Percentiles rank a stretch among this genome's conserved stretches.
These are phyloP conservation scores for Drosophila azteca DNA, from an alignment of 1,140 invertebrate genomes.

Conservation along the genomic window DNA sequence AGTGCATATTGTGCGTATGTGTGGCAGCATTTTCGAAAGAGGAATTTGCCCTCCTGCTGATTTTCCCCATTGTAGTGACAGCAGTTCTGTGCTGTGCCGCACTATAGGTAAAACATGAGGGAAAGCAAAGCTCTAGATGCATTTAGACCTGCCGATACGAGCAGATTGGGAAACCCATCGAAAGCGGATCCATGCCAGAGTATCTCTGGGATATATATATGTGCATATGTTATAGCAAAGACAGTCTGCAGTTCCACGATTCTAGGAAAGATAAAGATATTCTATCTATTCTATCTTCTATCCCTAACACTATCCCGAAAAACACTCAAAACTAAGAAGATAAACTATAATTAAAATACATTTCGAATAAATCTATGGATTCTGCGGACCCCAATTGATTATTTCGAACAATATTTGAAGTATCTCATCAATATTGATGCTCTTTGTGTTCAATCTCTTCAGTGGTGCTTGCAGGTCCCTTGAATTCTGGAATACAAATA, in stretches of 20 bases:
- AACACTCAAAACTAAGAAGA: background rate
- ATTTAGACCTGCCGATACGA: too few species aligned
- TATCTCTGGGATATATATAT: too few species aligned
- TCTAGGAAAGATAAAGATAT: too few species aligned
- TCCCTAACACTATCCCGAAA: background rate
- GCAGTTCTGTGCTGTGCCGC: background rate
- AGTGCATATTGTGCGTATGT: conserved; percentile 62
- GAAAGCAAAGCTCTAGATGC: too few species aligned
- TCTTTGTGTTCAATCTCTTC: conserved; percentile 30
- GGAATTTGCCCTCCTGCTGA: conserved; percentile 45
- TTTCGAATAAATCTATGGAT: background rate
- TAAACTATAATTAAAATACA: background rate
- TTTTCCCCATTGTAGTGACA: conserved; percentile 39
- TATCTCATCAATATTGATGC: conserved; percentile 65
- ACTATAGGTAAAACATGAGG: background rate
- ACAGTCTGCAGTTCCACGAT: too few species aligned
- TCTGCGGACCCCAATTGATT: conserved; percentile 65
- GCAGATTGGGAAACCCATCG: too few species aligned
- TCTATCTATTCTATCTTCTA: too few species aligned
- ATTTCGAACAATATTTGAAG: conserved; percentile 59
- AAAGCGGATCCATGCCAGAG: too few species aligned
- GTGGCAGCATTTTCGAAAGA: conserved; percentile 34
- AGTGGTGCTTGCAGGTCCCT: conserved; percentile 25
- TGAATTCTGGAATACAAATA: conserved; percentile 29
- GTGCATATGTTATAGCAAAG: too few species aligned